Evolutionary conservation across 2,888 invertebrate genomes (phyloP).

Genomic region (Tethea ocularis): DNA sequence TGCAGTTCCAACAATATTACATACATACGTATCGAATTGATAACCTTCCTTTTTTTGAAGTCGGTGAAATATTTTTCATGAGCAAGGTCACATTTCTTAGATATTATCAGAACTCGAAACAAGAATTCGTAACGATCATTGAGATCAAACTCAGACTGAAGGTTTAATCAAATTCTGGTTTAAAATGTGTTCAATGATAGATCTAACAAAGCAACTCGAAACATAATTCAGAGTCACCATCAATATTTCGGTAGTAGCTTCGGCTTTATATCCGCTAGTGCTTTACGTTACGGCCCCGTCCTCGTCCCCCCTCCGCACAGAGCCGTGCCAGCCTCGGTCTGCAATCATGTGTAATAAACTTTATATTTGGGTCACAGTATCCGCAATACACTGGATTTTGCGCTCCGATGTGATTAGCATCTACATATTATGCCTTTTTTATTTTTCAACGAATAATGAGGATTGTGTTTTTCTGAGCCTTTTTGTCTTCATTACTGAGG

Average conservation of each 20-base stretch:
- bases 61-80: too few relatives aligned
- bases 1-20: too few relatives aligned
- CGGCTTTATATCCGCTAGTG: background rate
- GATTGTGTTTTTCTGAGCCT: background rate
- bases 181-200: too few relatives aligned
- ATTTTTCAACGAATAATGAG: background rate
- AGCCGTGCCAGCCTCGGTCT: slow-evolving; percentile 14
- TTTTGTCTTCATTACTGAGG: background rate
- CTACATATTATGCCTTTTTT: background rate
- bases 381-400: slow-evolving; percentile 4
- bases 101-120: background rate
- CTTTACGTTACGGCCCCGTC: background rate
- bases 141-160: too few relatives aligned
- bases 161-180: background rate
- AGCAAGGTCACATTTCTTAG: background rate
- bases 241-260: background rate
- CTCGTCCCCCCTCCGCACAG: slow-evolving; percentile 4
- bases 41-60: too few relatives aligned
- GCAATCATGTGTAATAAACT: slow-evolving; percentile 15
- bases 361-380: slow-evolving; percentile 15
- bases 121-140: background rate
- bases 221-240: background rate
- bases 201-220: background rate
- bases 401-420: slow-evolving; percentile 2
- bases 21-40: too few relatives aligned